Evolutionary conservation across 1,140 invertebrate species (phyloP).

Genomic region (Mylabris phalerata): DNA sequence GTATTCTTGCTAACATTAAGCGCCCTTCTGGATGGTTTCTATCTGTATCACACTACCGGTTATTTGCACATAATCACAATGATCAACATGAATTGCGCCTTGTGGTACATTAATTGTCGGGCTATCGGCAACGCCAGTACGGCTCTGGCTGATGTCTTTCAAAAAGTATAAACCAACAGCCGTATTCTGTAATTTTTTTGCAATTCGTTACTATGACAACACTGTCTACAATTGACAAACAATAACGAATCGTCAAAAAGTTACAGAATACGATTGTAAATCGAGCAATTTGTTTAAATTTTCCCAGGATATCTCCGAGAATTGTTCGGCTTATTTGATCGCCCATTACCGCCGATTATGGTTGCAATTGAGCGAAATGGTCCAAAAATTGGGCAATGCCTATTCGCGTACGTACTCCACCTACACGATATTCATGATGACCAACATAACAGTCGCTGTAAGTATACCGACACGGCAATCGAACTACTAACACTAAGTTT

Average conservation of each 20-base stretch:
- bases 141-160: constrained; percentile 37
- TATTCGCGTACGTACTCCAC: constrained; percentile 56
- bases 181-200: no score
- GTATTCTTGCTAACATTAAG: constrained; percentile 50
- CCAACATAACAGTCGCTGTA: constrained; percentile 40
- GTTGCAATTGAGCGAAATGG: constrained; percentile 52
- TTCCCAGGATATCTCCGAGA: constrained; percentile 43
- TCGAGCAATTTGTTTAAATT: no score
- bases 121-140: constrained; percentile 50
- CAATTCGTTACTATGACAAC: no score
- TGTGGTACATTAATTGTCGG: constrained; percentile 58
- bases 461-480: constrained; percentile 11
- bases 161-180: constrained; percentile 22
- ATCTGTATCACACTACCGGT: constrained; percentile 51
- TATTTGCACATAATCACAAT: constrained; percentile 58
- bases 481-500: not conserved
- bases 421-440: constrained; percentile 52
- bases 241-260: no score
- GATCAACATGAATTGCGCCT: constrained; percentile 58
- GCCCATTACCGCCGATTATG: constrained; percentile 52
- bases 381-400: constrained; percentile 54
- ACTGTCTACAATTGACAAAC: no score
- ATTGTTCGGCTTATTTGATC: constrained; percentile 48
- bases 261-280: no score
- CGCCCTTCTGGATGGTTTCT: constrained; percentile 51